A percentile compares a stretch with the other conserved stretches of the same genome.
Evolutionary conservation across 2,113 vertebrate genomes (phyloP).

Genomic region (Cettia cetti): DNA sequence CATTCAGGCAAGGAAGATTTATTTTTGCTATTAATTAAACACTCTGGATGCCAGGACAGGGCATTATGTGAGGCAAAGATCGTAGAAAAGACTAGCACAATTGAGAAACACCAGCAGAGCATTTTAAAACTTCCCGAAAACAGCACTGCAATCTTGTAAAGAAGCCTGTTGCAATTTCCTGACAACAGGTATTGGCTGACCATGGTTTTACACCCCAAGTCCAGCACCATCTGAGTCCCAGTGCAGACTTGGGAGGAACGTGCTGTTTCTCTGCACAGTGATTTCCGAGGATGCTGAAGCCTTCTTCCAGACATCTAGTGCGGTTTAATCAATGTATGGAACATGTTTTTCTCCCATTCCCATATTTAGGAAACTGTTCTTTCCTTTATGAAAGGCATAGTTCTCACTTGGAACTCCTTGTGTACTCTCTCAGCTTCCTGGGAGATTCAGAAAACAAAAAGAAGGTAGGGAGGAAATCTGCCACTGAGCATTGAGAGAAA

Average conservation of each 20-base stretch:
- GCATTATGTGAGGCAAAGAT: neutral
- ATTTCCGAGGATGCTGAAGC: rapidly evolving
- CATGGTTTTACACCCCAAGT: rapidly evolving
- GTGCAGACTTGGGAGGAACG: neutral
- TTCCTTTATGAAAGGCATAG: neutral
- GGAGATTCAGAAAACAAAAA: neutral
- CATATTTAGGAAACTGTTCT: neutral
- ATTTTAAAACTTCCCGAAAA: neutral
- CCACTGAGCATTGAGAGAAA: rapidly evolving
- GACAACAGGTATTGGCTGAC: rapidly evolving
- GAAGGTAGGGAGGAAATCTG: neutral
- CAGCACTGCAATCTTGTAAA: rapidly evolving
- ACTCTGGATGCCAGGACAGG: neutral
- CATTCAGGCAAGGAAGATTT: neutral
- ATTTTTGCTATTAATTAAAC: neutral
- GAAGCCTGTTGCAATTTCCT: neutral
- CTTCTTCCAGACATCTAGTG: neutral
- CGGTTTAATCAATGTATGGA: no score
- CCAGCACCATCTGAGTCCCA: no score
- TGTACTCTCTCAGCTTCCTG: rapidly evolving
- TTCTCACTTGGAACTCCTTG: neutral
- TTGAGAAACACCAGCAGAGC: neutral
- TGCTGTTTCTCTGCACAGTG: no score
- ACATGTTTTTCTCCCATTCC: neutral
- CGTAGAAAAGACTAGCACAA: neutral